Conservation (phyloP, 2,888 invertebrate species). For the Xylocampa areola region DNA sequence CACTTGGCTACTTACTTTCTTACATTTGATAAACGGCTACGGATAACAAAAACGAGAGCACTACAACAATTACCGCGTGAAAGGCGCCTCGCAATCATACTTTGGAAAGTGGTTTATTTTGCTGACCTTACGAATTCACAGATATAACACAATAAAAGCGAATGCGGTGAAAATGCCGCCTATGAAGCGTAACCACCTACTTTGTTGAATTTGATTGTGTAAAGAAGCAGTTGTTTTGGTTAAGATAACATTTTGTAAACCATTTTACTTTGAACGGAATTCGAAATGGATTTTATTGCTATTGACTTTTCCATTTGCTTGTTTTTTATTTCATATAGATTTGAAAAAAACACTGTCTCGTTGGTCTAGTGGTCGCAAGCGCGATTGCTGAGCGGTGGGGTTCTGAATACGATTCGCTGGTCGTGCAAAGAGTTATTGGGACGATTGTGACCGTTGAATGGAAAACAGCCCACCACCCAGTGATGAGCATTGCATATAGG, state of each 20-base stretch:
- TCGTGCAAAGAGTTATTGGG: no score
- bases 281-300: conserved; percentile 10
- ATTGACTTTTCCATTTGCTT: background rate
- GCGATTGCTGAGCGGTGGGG: no score
- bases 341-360: no score
- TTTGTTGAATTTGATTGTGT: conserved; percentile 33
- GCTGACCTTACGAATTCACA: conserved; percentile 77
- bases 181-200: conserved; percentile 55
- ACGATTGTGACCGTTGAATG: no score
- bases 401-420: no score
- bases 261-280: conserved; percentile 25
- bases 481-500: no score
- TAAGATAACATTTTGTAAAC: conserved; percentile 24
- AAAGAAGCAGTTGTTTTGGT: conserved; percentile 29
- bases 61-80: conserved; percentile 80
- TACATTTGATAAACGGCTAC: conserved; percentile 63
- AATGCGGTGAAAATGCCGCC: conserved; percentile 63
- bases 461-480: no score
- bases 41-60: conserved; percentile 81
- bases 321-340: conserved; percentile 6
- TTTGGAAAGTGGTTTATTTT: conserved; percentile 83
- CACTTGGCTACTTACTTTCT: conserved; percentile 49
- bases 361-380: no score
- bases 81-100: conserved; percentile 76
- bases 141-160: conserved; percentile 57